Conservation (phyloP, 1,140 invertebrate species). For the Latrodectus geometricus region DNA sequence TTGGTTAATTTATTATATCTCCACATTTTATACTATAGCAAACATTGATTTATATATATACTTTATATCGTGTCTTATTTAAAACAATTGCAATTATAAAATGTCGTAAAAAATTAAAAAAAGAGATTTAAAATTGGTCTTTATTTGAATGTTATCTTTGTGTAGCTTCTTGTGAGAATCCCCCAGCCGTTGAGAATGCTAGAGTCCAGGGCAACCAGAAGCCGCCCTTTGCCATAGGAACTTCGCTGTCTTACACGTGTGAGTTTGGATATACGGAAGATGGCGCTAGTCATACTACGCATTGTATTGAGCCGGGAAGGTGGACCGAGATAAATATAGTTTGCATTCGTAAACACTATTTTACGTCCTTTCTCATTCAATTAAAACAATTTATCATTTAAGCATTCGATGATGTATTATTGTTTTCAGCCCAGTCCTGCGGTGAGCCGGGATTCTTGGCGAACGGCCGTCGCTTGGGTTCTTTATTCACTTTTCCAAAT, state of each 20-base stretch:
- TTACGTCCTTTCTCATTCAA: background rate
- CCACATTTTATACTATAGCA: too few relatives aligned
- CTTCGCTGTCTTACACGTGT: background rate
- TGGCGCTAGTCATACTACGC: background rate
- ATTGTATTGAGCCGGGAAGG: background rate
- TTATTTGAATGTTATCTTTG: too few relatives aligned
- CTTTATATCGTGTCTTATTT: too few relatives aligned
- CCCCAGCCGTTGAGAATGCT: background rate
- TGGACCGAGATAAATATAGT: conserved; percentile 8
- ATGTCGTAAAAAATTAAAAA: too few relatives aligned
- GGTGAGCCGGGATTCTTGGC: conserved; percentile 37
- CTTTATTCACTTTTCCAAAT: conserved; percentile 44
- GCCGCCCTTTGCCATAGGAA: background rate
- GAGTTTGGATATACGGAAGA: conserved; percentile 18
- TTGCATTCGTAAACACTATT: conserved; percentile 16
- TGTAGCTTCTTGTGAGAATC: conserved; percentile 2
- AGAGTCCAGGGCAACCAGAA: background rate
- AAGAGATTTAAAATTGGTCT: too few relatives aligned
- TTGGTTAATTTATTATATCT: too few relatives aligned
- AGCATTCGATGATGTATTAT: background rate
- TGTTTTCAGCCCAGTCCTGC: conserved; percentile 43
- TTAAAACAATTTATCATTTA: too few relatives aligned
- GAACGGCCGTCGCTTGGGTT: conserved; percentile 13
- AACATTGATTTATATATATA: too few relatives aligned
- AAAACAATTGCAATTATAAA: too few relatives aligned